phyloP scores from a whole-genome alignment of 92 coral and sea anemone species.

The Umimayanthus chanpuru region DNA sequence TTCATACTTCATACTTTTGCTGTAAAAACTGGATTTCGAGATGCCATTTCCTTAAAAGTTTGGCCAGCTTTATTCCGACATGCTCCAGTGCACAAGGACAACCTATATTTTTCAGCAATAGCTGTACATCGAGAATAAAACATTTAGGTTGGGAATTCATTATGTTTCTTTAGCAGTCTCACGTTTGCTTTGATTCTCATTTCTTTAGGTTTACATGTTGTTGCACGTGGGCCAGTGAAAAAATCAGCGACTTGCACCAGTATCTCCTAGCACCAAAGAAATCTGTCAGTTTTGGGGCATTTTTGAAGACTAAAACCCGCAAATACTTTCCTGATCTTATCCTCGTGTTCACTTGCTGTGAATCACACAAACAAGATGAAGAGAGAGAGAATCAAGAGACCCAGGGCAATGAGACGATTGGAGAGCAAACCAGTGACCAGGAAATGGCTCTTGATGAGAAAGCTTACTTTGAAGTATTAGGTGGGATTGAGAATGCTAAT shows the following conservation, averaged over 20 bases:
- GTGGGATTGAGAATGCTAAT: background rate
- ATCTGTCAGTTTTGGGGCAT: constrained; percentile 10
- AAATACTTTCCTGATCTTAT: background rate
- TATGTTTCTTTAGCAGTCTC: background rate
- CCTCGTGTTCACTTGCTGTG: constrained; percentile 27
- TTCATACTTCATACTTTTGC: too few relatives aligned
- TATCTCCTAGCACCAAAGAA: background rate
- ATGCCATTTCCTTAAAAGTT: too few relatives aligned
- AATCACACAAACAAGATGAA: background rate
- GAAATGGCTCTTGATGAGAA: constrained; percentile 4
- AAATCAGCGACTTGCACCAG: background rate
- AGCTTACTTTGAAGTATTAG: constrained; percentile 7
- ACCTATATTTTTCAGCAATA: too few relatives aligned
- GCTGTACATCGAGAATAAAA: too few relatives aligned
- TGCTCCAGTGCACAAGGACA: too few relatives aligned
- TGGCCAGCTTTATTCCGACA: too few relatives aligned
- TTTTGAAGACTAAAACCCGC: background rate
- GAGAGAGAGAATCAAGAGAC: background rate
- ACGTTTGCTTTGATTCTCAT: background rate
- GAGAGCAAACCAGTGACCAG: constrained; percentile 23
- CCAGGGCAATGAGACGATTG: background rate
- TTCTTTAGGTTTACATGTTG: constrained; percentile 27
- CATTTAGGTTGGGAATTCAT: background rate
- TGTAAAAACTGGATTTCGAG: too few relatives aligned
- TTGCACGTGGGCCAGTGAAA: constrained; percentile 3